Evolutionary conservation across 2,797 vertebrate genomes (phyloP), one percentile per base, ranked within the genome.

Genomic region (Peromyscus aztecus): DNA sequence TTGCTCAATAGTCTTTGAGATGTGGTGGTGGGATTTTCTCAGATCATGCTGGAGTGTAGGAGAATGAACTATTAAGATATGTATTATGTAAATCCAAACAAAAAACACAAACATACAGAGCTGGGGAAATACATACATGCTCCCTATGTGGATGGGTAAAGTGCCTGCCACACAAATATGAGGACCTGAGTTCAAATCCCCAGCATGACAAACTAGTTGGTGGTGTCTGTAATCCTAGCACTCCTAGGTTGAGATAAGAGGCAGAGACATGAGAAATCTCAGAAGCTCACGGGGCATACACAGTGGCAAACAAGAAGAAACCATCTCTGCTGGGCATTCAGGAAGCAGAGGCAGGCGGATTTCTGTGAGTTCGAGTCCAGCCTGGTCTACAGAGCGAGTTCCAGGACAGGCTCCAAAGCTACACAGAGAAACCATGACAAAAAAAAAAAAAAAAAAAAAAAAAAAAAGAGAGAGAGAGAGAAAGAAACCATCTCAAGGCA

Each of bases 201-300:
- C 29, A 49, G 31, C 24, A 40, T 19, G 5, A 57, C 5, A 3
- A 40, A 24, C 23, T 8, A 13, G n/a, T 31, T 7, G 34, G n/a
- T 57, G 24, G 17, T 52, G 52, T 31, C 49, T 40, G 13, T 29
- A 29, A 19, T 73, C 67, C 37, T n/a, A 73, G 34, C 4, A 23
- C 46, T 71, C 65, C 65, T 27, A 55, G 46, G 49, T 37, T 16
- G 49, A 49, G 29, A 17, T 46, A 77, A 31, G 29, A 78, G 76
- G 76, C 76, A 78, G 46, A 78, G 76, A 34, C 76, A 21, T 52
- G 76, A 55, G 46, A 55, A 10, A 27, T 73, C 59, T 29, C 67
- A 21, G 85, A 40, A 29, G n/a, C n/a, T 57, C 67, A 10, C 46
- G 13, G 12, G 12, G 3, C 2, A 0, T 86, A 29, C 10, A 0